A percentile compares a stretch with the other conserved stretches of the same genome.
Conservation (phyloP, 2,797 vertebrate genomes). For the Limosa lapponica region DNA sequence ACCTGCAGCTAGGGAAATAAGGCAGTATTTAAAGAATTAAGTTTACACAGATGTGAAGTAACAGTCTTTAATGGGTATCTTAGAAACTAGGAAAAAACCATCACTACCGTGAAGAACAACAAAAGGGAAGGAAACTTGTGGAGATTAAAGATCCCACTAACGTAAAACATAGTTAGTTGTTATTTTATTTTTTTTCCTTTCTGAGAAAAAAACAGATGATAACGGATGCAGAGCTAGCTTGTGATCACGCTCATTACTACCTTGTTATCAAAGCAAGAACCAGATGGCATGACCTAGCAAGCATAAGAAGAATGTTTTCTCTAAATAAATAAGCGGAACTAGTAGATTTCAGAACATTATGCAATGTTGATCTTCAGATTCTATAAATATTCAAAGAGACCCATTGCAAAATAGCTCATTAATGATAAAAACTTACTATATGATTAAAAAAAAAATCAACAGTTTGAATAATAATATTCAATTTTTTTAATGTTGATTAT, state of each 20-base stretch:
- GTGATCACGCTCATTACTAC: slow-evolving; percentile 84
- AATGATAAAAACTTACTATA: slow-evolving; percentile 49
- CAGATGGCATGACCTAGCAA: slow-evolving; percentile 82
- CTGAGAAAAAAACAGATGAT: slow-evolving; percentile 73
- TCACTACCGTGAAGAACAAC: background rate
- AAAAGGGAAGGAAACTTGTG: slow-evolving; percentile 9
- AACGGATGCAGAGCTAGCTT: slow-evolving; percentile 76
- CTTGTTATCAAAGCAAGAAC: slow-evolving; percentile 79
- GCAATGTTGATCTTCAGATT: slow-evolving; percentile 62
- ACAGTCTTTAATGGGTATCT: slow-evolving; percentile 15
- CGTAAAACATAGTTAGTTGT: slow-evolving; percentile 1
- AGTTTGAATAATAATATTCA: background rate
- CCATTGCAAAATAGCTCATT: slow-evolving; percentile 59
- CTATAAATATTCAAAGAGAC: slow-evolving; percentile 52
- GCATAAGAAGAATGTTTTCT: slow-evolving; percentile 75
- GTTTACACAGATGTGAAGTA: slow-evolving; percentile 57
- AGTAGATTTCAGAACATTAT: slow-evolving; percentile 58
- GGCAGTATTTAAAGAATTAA: slow-evolving; percentile 65
- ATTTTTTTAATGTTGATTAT: background rate
- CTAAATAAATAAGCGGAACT: slow-evolving; percentile 55
- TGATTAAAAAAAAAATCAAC: slow-evolving; percentile 26
- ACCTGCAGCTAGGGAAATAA: slow-evolving; percentile 56
- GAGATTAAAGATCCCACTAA: slow-evolving; percentile 50
- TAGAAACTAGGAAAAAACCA: slow-evolving; percentile 47
- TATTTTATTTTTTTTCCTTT: slow-evolving; percentile 40